phyloP scores from a whole-genome alignment of 2,797 vertebrate genomes.

The Myotis daubentonii region DNA sequence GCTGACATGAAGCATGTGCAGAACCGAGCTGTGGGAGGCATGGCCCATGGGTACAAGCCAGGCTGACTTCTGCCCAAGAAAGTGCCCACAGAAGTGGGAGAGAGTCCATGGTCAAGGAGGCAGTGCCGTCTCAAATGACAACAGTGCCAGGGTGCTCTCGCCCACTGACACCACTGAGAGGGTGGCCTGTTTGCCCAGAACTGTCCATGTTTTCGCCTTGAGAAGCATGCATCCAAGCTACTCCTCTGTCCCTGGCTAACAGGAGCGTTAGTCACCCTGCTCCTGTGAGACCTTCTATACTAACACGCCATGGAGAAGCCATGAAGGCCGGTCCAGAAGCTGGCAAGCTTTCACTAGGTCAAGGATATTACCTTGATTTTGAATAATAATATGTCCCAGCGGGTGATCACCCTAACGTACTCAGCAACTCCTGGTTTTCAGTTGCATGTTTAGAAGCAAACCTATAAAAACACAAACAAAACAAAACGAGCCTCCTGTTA shows the following conservation, averaged over 20 bases:
- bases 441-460: slow-evolving; percentile 18
- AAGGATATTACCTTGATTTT: not conserved
- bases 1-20: not conserved
- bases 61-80: not conserved
- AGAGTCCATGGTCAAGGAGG: fast-evolving
- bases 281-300: fast-evolving
- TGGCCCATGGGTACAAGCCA: fast-evolving
- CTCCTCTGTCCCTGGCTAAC: not conserved
- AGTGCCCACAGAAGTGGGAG: not conserved
- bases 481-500: not conserved
- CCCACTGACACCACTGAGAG: not conserved
- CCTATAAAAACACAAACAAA: not conserved
- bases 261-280: fast-evolving
- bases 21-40: fast-evolving
- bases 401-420: not conserved
- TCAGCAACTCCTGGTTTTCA: slow-evolving; percentile 24
- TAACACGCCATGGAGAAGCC: not conserved
- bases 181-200: not conserved
- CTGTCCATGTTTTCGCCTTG: not conserved
- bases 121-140: not conserved
- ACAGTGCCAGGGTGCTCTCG: not conserved
- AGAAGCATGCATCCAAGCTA: fast-evolving
- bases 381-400: not conserved
- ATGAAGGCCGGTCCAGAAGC: not conserved
- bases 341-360: too few relatives aligned